Base-by-base conservation (phyloP, 2,888 invertebrate species). In the Ischnura elegans region DNA sequence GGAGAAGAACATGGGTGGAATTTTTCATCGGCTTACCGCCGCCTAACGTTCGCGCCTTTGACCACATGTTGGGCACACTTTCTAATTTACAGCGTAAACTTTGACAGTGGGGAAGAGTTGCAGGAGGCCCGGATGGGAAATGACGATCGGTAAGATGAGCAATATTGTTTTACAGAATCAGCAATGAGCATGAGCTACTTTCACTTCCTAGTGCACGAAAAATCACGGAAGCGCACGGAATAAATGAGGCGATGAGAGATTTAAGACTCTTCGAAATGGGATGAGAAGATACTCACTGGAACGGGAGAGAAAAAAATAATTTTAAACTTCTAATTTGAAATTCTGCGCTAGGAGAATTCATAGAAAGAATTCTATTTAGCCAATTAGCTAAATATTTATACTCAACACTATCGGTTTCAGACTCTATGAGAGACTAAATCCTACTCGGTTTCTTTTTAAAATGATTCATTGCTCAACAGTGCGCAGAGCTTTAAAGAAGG, bases 71-170 rank as follows among this genome's bases (percentile, higher is more conserved):
- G 76, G 36, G 76, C 36, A 76, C 76, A 76, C 76, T 76, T 76
- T 76, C 76, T 76, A 76, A 76, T 76, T 76, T 76, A 76, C 76
- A 76, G 16, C 76, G 76, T 36, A 76, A 76, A 76, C 76, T 36
- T 76, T 10, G 19, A 10, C 76, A n/a, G 16, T 47, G 29, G 29
- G 29, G 36, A 76, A 2, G 76, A 76, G 6, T 36, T 36, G 10
- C 10, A 36, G 36, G 36, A 36, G 36, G 76, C 29, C 25, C 36
- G 13, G 76, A 29, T n/a, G 36, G 8, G 36, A 16, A 29, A 36
- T 76, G 76, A 76, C 2, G 76, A 10, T 76, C 13, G 10, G 16
- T 0, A 36, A 76, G 76, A 76, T 76, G 76, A 36, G 76, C 36
- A 29, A 36, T 76, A 76, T 76, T n/a, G n/a, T n/a, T 76, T 76